phyloP scores from a whole-genome alignment of 2,113 vertebrate genomes.

The Calyptomena viridis region DNA sequence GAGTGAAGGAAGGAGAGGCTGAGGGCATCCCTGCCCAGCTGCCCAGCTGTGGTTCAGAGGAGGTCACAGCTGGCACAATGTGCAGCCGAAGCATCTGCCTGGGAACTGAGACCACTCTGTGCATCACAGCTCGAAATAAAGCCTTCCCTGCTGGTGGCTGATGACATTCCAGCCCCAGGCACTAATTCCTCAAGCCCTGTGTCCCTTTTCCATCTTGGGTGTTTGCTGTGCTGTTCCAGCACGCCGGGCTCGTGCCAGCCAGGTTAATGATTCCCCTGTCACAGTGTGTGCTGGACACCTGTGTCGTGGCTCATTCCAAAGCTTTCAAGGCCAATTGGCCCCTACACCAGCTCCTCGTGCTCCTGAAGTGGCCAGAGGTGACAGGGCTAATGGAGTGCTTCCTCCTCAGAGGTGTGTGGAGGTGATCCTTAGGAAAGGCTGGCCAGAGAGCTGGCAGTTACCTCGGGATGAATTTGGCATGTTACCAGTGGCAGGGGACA shows the following conservation, averaged over 20 bases:
- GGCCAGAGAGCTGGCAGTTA: neutral
- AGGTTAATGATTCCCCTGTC: neutral
- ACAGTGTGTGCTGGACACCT: accelerated
- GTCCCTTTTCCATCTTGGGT: neutral
- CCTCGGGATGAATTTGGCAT: neutral
- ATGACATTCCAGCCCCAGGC: neutral
- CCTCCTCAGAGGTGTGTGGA: neutral
- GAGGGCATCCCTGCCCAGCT: neutral
- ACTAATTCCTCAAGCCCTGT: accelerated
- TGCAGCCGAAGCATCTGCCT: neutral
- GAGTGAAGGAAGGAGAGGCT: neutral
- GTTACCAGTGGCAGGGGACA: neutral
- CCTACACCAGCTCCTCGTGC: accelerated
- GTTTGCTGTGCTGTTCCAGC: neutral
- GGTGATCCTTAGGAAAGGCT: neutral
- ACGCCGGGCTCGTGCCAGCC: neutral
- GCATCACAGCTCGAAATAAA: accelerated
- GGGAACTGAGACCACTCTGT: neutral
- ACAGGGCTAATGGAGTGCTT: accelerated
- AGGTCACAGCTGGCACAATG: neutral
- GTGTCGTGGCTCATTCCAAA: neutral
- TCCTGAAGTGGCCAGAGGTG: neutral
- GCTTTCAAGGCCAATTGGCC: neutral
- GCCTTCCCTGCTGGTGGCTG: neutral
- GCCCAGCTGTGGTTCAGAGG: neutral